Conservation (phyloP, 2,113 vertebrate species). For the Amazona guildingii region DNA sequence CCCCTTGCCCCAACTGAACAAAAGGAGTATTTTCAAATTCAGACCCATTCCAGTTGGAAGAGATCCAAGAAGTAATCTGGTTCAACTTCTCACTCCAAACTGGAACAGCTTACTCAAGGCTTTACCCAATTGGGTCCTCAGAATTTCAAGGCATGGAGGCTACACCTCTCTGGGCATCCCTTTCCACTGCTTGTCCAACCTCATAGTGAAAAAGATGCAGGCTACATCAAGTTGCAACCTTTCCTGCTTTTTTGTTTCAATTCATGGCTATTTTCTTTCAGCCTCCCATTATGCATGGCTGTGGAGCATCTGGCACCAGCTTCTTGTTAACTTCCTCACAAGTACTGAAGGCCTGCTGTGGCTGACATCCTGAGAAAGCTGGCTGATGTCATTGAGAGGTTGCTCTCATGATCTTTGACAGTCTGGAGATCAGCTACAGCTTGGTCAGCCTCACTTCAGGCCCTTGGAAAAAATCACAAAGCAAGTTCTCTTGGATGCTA, state of each 20-base stretch:
- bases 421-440: not conserved
- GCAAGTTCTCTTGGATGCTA: not conserved
- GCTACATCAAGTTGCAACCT: not conserved
- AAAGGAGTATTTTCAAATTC: not conserved
- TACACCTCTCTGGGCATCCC: not conserved
- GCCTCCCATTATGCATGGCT: fast-evolving
- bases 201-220: not conserved
- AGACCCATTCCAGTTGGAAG: not conserved
- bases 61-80: not conserved
- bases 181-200: not conserved
- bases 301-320: not conserved
- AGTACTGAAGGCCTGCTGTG: not conserved
- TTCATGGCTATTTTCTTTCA: not conserved
- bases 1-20: not conserved
- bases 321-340: not conserved
- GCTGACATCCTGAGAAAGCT: not conserved
- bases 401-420: not conserved
- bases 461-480: not conserved
- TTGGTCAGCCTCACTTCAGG: not conserved
- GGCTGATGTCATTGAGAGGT: not conserved
- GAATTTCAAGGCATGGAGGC: not conserved
- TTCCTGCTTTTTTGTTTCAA: not conserved
- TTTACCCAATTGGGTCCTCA: not conserved
- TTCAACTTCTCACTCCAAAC: not conserved
- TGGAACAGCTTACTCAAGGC: not conserved